Evolutionary conservation across 2,797 vertebrate genomes (phyloP), one percentile per base, ranked within the genome.

Genomic region (Sebastes ruberrimus): DNA sequence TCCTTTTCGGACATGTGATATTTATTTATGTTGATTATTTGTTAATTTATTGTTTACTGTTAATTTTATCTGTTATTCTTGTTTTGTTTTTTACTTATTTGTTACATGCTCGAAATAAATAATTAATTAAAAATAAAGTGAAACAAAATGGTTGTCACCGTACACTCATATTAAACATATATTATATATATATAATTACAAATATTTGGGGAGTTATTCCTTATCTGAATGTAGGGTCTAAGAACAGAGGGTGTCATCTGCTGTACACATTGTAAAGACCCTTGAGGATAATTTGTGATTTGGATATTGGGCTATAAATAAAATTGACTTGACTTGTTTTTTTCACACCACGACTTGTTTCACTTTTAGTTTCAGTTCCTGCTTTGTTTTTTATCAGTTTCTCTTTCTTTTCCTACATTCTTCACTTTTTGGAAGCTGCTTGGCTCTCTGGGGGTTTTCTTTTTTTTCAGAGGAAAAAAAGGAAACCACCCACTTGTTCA

Each of bases 401-500:
- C 13, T 69, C 55, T 38, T 28, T 62, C 18, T 28, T 16, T 13
- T 46, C 35, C 14, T 64, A 2, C 27, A 3, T 27, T 4, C 55
- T 25, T 46, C 57, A 77, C 23, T 32, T 16, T 27, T 10, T 38
- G 35, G 35, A 32, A 59, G 35, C 35, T 57, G 53, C 75, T 57
- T 3, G 14, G 1, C 62, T 32, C 69, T 69, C 76, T 71, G 69
- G 71, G 73, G 42, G 13, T 42, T 35, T 79, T n/a, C 23, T 25
- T 55, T n/a, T 62, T 53, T 62, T 53, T 72, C 33, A n/a, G 53
- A 32, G 60, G 32, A 71, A 30, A 71, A 81, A 86, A 38, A 70
- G 57, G 52, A 83, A 84, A 22, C 86, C 77, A 14, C 82, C 74
- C 77, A 83, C 84, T 49, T 35, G 4, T 16, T 27, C 46, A 5